Evolutionary conservation across 1,140 invertebrate species (phyloP), one percentile per base, ranked within the genome.

Genomic region (Acromyrmex echinatior): DNA sequence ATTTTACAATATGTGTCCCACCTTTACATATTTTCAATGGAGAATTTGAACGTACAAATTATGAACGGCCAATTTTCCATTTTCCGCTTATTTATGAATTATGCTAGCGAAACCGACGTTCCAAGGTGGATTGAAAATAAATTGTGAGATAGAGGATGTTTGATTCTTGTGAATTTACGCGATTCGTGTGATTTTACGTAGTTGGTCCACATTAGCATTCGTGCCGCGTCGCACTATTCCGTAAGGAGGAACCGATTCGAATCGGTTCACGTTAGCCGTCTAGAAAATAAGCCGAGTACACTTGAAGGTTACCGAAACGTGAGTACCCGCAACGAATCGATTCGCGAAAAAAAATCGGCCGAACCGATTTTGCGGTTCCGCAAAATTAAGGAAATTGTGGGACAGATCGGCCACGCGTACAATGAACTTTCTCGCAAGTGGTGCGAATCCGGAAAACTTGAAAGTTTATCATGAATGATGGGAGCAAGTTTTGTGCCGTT

Each of bases 371-470:
- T 66, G 81, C 78, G 86, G 73, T 87, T 90, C 89, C 86, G 89
- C 89, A 91, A 89, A 91, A 70, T 90, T 89, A 90, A 88, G 89
- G 53, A 92, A 92, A 89, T 91, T 90, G 78, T 89, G 66, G 62
- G 77, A 91, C 85, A 79, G 62, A 91, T 91, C 88, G 76, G 74
- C 87, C 70, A 91, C 39, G 39, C 82, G 88, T 66, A 78, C 28
- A 16, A 45, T 18, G 4, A 71, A 74, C 28, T 6, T 16, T 74
- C n/a, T 60, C 45, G 60, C 80, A 86, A 21, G 18, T 58, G 51
- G 31, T 28, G 4, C 10, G 18, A 31, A 35, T 10, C 77, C 45
- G 73, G 56, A 81, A 88, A 87, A 81, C n/a, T 16, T 16, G 39
- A 12, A 58, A 16, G 12, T n/a, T n/a, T 0, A 14, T 31, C 18